These are phyloP conservation scores for Luehdorfia chinensis DNA, from an alignment of 1,140 invertebrate genomes.

Conservation along the genomic window DNA sequence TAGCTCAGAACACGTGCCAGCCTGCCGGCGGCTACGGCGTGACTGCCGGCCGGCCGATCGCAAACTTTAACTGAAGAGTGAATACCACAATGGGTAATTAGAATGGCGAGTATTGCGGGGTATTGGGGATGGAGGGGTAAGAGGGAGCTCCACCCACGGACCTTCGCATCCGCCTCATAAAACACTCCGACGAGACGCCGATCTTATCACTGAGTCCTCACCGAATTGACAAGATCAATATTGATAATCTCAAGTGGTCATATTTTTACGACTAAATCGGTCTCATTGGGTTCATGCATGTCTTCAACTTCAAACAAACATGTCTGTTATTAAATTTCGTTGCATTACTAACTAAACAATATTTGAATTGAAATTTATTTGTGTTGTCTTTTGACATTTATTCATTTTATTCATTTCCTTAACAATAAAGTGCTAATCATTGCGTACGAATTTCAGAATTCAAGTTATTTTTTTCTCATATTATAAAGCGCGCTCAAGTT, in stretches of 20 bases:
- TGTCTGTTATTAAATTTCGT: too few species aligned
- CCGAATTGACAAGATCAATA: conserved; percentile 36
- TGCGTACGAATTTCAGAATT: too few species aligned
- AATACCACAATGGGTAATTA: conserved; percentile 76
- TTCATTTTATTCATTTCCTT: too few species aligned
- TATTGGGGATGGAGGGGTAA: conserved; percentile 42
- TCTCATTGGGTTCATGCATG: too few species aligned
- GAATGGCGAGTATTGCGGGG: conserved; percentile 64
- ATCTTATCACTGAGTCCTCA: conserved; percentile 34
- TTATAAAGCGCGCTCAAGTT: too few species aligned
- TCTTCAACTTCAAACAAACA: too few species aligned
- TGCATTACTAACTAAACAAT: too few species aligned
- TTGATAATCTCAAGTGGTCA: conserved; percentile 23
- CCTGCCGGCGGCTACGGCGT: conserved; percentile 47
- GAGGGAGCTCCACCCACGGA: conserved; percentile 63
- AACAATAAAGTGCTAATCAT: too few species aligned
- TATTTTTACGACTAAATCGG: too few species aligned
- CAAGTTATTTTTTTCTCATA: too few species aligned
- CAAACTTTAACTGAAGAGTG: conserved; percentile 60
- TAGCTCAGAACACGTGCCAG: conserved; percentile 37
- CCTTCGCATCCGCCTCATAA: conserved; percentile 68
- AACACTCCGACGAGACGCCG: conserved; percentile 49
- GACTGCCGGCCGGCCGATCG: conserved; percentile 59
- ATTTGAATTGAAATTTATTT: too few species aligned
- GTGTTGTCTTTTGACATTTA: too few species aligned